A percentile compares a stretch with the other conserved stretches of the same genome.
Evolutionary conservation across 2,797 vertebrate species (phyloP).

Genomic region (Buphagus erythrorhynchus): DNA sequence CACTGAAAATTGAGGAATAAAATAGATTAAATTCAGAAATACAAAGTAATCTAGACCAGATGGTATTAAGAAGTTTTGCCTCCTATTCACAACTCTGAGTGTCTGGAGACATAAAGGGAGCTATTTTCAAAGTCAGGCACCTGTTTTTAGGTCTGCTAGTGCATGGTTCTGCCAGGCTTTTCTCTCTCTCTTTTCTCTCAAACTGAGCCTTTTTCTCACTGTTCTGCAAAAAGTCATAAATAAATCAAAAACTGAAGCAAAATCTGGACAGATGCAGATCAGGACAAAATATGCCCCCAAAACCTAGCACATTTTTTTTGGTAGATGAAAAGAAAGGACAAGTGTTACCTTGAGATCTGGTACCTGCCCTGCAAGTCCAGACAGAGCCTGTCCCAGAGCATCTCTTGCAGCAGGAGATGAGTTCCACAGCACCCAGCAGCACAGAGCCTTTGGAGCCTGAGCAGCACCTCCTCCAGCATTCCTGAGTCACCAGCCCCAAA

Average conservation of each 20-base stretch:
- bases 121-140: not conserved
- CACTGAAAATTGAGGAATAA: not conserved
- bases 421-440: not conserved
- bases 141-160: not conserved
- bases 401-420: not conserved
- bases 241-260: not conserved
- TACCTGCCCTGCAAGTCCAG: not conserved
- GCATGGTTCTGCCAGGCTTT: not conserved
- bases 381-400: not conserved
- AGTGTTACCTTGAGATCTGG: not conserved
- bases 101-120: not conserved
- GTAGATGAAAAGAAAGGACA: not conserved
- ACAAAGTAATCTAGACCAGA: constrained; percentile 16
- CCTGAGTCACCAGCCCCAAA: rapidly evolving
- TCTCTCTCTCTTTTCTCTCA: not conserved
- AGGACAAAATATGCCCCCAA: not conserved
- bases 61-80: not conserved
- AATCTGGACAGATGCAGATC: not conserved
- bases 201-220: not conserved
- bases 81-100: not conserved
- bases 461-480: not conserved
- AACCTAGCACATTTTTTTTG: not conserved
- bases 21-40: constrained; percentile 12
- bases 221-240: not conserved
- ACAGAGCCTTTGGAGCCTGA: not conserved